Evolutionary conservation across 2,113 vertebrate species (phyloP).

Genomic region (Pseudorhombus dupliciocellatus): DNA sequence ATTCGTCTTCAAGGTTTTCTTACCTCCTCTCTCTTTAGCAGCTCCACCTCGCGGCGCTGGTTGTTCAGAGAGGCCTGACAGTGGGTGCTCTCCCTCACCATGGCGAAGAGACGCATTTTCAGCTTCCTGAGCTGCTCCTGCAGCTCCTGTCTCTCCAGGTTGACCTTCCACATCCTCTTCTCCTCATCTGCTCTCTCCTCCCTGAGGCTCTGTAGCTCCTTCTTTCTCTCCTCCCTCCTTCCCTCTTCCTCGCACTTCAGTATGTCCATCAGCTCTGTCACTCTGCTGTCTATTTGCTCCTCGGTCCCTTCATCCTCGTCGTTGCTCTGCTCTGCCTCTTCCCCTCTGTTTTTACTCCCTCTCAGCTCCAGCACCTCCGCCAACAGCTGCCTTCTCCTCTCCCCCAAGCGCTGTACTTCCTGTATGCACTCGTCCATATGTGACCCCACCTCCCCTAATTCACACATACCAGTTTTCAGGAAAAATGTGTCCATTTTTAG

Average conservation of each 20-base stretch:
- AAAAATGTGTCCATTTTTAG: slow-evolving; percentile 19
- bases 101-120: slow-evolving; percentile 87
- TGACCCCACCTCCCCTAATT: slow-evolving; percentile 51
- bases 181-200: slow-evolving; percentile 84
- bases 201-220: slow-evolving; percentile 84
- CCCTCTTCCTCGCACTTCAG: slow-evolving; percentile 83
- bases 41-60: slow-evolving; percentile 83
- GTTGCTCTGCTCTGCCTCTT: slow-evolving; percentile 76
- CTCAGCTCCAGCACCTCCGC: slow-evolving; percentile 83
- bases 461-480: slow-evolving; percentile 3
- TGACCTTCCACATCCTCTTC: slow-evolving; percentile 83
- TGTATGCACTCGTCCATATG: slow-evolving; percentile 83
- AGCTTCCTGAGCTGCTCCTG: slow-evolving; percentile 85
- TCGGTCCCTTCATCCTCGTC: slow-evolving; percentile 77
- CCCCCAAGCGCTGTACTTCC: slow-evolving; percentile 85
- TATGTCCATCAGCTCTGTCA: slow-evolving; percentile 68
- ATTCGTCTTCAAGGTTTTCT: background rate
- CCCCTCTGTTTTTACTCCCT: slow-evolving; percentile 81
- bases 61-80: slow-evolving; percentile 85
- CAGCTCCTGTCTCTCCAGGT: slow-evolving; percentile 86
- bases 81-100: slow-evolving; percentile 87
- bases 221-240: slow-evolving; percentile 85
- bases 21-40: slow-evolving; percentile 78
- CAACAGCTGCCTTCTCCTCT: slow-evolving; percentile 85
- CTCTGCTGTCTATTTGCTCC: slow-evolving; percentile 61